phyloP scores from a whole-genome alignment of 2,113 vertebrate species.

The Caretta caretta region DNA sequence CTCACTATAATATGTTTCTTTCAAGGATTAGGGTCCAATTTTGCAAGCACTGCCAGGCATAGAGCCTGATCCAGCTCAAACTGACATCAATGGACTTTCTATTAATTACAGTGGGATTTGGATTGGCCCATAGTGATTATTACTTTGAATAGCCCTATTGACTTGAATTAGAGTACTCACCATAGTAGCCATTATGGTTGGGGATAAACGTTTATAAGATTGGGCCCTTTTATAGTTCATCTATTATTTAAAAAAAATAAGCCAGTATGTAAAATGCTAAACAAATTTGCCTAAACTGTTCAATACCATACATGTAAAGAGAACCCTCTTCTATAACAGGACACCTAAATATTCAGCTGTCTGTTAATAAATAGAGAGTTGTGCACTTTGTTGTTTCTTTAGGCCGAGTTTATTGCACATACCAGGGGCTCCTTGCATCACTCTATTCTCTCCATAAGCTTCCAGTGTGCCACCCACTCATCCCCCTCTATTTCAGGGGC shows the following conservation, averaged over 20 bases:
- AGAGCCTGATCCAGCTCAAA: background rate
- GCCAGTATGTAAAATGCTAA: background rate
- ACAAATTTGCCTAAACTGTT: background rate
- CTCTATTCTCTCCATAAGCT: too few relatives aligned
- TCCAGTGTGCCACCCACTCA: too few relatives aligned
- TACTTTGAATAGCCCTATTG: background rate
- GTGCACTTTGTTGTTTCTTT: too few relatives aligned
- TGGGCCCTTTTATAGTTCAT: background rate
- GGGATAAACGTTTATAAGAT: background rate
- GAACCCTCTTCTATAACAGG: background rate
- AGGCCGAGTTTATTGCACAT: too few relatives aligned
- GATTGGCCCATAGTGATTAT: background rate
- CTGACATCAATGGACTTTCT: background rate
- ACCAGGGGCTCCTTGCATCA: too few relatives aligned
- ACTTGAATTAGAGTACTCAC: background rate
- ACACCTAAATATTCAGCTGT: too few relatives aligned
- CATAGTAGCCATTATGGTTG: background rate
- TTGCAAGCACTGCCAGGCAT: background rate
- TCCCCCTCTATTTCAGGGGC: too few relatives aligned
- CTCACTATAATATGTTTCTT: background rate
- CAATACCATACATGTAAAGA: background rate
- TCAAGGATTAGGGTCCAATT: background rate
- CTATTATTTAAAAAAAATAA: background rate
- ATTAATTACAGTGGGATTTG: background rate
- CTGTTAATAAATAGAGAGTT: too few relatives aligned